Conservation (phyloP, 2,113 vertebrate genomes). For the Microcebus murinus region DNA sequence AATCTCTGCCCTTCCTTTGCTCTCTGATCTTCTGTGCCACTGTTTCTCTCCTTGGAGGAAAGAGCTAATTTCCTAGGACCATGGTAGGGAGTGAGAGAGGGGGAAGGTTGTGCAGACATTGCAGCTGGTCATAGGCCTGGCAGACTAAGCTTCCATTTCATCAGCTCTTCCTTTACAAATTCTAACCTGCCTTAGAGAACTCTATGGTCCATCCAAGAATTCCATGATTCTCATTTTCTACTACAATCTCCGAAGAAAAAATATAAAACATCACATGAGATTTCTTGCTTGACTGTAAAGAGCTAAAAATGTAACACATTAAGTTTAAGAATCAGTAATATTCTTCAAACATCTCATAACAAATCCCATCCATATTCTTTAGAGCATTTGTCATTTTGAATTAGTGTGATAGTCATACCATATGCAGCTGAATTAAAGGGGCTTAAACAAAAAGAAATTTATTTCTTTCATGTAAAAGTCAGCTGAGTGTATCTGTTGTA, state of each 20-base stretch:
- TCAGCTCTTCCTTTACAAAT: background rate
- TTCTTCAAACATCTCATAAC: background rate
- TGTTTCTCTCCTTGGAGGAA: background rate
- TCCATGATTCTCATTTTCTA: background rate
- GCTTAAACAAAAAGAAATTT: background rate
- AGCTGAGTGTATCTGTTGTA: background rate
- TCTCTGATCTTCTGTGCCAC: background rate
- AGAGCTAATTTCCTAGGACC: conserved; percentile 28
- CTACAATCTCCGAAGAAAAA: background rate
- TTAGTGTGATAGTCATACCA: background rate
- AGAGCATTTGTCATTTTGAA: conserved; percentile 31
- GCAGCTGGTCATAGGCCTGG: background rate
- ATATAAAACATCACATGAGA: background rate
- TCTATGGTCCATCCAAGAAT: background rate
- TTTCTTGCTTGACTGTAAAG: conserved; percentile 4
- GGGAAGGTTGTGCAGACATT: background rate
- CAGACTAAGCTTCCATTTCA: background rate
- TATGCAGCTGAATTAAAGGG: background rate
- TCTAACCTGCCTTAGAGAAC: background rate
- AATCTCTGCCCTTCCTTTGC: conserved; percentile 31
- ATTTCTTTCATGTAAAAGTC: background rate
- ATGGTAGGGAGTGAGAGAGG: accelerated
- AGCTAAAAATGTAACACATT: background rate
- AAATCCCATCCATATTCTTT: conserved; percentile 36
- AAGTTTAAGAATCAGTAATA: background rate